Percentiles rank a stretch among this genome's conserved stretches.
Evolutionary conservation across 2,113 vertebrate genomes (phyloP).

Genomic region (Ellobius talpinus): DNA sequence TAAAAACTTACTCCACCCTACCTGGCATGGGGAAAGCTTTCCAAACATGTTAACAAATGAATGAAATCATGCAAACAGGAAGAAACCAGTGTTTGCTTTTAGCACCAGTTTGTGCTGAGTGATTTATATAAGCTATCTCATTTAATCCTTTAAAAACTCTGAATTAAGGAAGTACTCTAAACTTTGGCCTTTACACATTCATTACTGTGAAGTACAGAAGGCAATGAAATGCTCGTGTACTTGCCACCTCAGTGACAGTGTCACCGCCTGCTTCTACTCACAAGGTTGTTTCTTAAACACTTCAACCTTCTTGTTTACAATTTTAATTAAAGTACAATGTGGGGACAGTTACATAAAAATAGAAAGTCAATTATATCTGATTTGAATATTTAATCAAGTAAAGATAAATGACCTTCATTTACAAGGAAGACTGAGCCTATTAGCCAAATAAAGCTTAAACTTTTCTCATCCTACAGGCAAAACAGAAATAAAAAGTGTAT

Average conservation of each 20-base stretch:
- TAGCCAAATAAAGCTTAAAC: constrained; percentile 45
- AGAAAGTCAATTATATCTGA: constrained; percentile 17
- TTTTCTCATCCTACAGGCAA: constrained; percentile 32
- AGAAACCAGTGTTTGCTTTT: neutral
- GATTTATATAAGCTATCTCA: constrained; percentile 22
- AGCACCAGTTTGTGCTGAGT: neutral
- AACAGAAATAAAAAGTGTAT: constrained; percentile 8
- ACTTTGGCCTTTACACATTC: constrained; percentile 12
- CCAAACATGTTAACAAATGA: constrained; percentile 4
- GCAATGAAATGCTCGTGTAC: neutral
- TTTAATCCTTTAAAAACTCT: constrained; percentile 19
- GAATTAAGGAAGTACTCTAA: constrained; percentile 5
- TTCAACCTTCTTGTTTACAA: neutral
- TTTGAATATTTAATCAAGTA: constrained; percentile 36
- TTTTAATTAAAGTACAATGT: constrained; percentile 29
- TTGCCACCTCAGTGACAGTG: neutral
- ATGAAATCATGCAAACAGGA: neutral
- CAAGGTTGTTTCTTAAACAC: neutral
- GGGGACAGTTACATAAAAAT: neutral
- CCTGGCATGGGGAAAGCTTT: neutral
- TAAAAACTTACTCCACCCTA: neutral
- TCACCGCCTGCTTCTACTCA: neutral
- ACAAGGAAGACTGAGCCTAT: constrained; percentile 42
- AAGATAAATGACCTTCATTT: neutral
- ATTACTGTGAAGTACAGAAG: neutral